Evolutionary conservation across 2,888 invertebrate genomes (phyloP).

Genomic region (Meiosimyza decipiens): DNA sequence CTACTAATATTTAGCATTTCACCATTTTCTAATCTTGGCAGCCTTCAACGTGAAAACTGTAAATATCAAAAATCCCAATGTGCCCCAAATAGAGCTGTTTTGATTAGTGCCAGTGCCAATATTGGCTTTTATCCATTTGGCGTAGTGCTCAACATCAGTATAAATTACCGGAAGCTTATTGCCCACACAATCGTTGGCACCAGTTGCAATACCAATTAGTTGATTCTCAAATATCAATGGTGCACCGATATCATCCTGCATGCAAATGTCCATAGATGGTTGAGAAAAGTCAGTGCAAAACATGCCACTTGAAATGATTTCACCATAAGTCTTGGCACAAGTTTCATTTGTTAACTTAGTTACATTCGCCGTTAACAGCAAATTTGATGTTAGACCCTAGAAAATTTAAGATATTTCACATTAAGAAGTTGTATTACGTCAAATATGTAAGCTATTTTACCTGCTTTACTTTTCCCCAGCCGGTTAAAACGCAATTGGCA

Average conservation of each 20-base stretch:
- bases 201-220: constrained; percentile 40
- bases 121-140: constrained; percentile 52
- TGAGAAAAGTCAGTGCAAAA: constrained; percentile 33
- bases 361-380: constrained; percentile 41
- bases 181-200: constrained; percentile 12
- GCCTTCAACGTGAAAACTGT: constrained; percentile 52
- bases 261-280: neutral
- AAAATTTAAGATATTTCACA: constrained; percentile 1
- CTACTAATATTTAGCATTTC: neutral
- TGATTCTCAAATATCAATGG: constrained; percentile 42
- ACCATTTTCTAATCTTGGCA: constrained; percentile 34
- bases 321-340: constrained; percentile 40
- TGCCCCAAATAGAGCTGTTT: constrained; percentile 61
- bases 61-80: constrained; percentile 53
- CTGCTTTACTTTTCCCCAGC: constrained; percentile 41
- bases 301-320: constrained; percentile 34
- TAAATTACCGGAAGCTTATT: constrained; percentile 34
- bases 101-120: constrained; percentile 54
- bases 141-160: constrained; percentile 42
- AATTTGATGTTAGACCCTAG: constrained; percentile 39
- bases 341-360: constrained; percentile 29
- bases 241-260: constrained; percentile 40
- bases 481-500: constrained; percentile 38
- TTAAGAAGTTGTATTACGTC: neutral
- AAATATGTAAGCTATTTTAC: constrained; percentile 27